Conservation (phyloP, 2,888 invertebrate species). For the Erebia ligea region DNA sequence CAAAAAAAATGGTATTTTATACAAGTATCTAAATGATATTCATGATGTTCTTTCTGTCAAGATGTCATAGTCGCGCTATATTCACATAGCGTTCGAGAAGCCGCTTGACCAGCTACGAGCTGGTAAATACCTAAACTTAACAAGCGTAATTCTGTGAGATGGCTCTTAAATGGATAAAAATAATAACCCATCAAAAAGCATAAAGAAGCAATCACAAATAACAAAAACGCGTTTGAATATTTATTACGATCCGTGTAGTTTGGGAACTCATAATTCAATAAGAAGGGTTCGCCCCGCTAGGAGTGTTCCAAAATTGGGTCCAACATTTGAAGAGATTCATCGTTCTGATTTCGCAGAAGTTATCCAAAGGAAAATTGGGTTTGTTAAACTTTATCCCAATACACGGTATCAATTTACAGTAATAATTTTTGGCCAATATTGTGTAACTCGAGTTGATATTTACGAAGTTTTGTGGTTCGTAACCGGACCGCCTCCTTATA, state of each 20-base stretch:
- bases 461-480: slow-evolving; percentile 18
- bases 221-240: slow-evolving; percentile 27
- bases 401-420: slow-evolving; percentile 25
- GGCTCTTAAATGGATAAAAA: no score
- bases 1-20: no score
- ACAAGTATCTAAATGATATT: no score
- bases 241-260: slow-evolving; percentile 25
- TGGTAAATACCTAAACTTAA: no score
- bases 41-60: no score
- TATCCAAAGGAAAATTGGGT: slow-evolving; percentile 75
- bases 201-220: slow-evolving; percentile 21
- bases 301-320: slow-evolving; percentile 50
- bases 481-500: background rate
- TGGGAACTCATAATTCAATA: slow-evolving; percentile 59
- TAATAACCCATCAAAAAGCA: background rate
- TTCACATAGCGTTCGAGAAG: no score
- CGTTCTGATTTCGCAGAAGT: slow-evolving; percentile 69
- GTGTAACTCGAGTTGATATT: slow-evolving; percentile 19
- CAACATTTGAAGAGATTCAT: slow-evolving; percentile 76
- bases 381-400: slow-evolving; percentile 61
- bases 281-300: slow-evolving; percentile 53
- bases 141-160: no score
- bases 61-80: no score
- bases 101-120: no score
- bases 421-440: slow-evolving; percentile 7